Base-by-base conservation (phyloP, 2,113 vertebrate genomes). In the Tachysurus fulvidraco region DNA sequence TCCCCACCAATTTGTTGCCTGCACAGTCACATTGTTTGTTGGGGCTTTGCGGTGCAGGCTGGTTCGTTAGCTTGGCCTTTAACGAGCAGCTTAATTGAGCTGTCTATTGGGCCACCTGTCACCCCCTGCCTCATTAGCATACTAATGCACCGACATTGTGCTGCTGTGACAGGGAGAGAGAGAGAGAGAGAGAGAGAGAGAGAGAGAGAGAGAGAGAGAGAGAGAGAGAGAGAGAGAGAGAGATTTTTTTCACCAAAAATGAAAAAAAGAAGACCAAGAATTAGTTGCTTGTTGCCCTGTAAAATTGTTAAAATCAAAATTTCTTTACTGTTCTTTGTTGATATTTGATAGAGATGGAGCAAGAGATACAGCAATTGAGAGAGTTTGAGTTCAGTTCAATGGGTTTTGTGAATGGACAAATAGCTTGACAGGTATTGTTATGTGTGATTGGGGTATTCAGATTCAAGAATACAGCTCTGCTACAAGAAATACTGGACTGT, bases 51-150 rank as follows among this genome's bases (percentile, higher is more conserved):
- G 96, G 96, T 96, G 96, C 95, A 96, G 96, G 95, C 96, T 95
- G 97, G 96, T 98, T 98, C 97, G 97, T 99, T 99, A 99, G 98
- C 97, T 95, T 97, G 95, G 94, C 96, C 96, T 98, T 98, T 99
- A 99, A 99, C 97, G 97, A 99, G 98, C 96, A 96, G 95, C 97
- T 99, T 99, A 99, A 99, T 99, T 99, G 98, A 99, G 98, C 98
- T 96, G 98, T 98, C 97, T 98, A 96, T 94, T 93, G 92, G 96
- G 96, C 98, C 98, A 99, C 98, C 98, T 99, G 98, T 99, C 97
- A 97, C 96, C 97, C 93, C 91, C 95, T 94, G 96, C 96, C 97
- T 99, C 97, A 99, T 99, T 99, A 98, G 96, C 98, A 99, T 99
- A 97, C 97, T 99, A 99, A 99, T 99, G 97, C 96, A 95, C 94